Evolutionary conservation across 2,888 invertebrate species (phyloP).

Genomic region (Busseola fusca): DNA sequence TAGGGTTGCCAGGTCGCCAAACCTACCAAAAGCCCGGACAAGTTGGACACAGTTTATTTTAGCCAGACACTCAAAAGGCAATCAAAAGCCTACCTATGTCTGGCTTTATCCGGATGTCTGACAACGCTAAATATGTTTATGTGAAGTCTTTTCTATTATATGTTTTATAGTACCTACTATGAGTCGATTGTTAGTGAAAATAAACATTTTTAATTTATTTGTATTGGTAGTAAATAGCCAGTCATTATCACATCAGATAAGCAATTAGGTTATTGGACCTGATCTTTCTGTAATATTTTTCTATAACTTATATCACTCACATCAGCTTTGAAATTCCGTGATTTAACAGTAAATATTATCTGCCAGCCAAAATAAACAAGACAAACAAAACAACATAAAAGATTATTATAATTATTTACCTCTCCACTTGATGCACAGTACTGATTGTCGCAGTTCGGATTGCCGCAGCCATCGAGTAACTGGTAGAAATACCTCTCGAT

Average conservation of each 20-base stretch:
- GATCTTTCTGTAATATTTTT: not conserved
- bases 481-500: conserved; percentile 98
- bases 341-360: conserved; percentile 1
- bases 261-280: not conserved
- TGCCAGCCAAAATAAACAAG: conserved; percentile 16
- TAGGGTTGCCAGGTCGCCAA: too few relatives aligned
- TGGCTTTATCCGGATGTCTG: too few relatives aligned
- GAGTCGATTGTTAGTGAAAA: not conserved
- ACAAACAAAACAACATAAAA: conserved; percentile 32
- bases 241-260: not conserved
- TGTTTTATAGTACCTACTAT: not conserved
- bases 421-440: conserved; percentile 97
- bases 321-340: not conserved
- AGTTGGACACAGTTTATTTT: too few relatives aligned
- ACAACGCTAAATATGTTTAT: too few relatives aligned
- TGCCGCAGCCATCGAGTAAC: conserved; percentile 97
- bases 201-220: not conserved
- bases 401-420: conserved; percentile 87
- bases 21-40: too few relatives aligned
- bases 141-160: not conserved
- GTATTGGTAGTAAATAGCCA: not conserved
- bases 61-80: too few relatives aligned
- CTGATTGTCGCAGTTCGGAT: conserved; percentile 95
- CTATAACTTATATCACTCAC: not conserved
- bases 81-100: too few relatives aligned